Conservation (phyloP, 2,888 invertebrate genomes). For the Ptychoptera albimana region DNA sequence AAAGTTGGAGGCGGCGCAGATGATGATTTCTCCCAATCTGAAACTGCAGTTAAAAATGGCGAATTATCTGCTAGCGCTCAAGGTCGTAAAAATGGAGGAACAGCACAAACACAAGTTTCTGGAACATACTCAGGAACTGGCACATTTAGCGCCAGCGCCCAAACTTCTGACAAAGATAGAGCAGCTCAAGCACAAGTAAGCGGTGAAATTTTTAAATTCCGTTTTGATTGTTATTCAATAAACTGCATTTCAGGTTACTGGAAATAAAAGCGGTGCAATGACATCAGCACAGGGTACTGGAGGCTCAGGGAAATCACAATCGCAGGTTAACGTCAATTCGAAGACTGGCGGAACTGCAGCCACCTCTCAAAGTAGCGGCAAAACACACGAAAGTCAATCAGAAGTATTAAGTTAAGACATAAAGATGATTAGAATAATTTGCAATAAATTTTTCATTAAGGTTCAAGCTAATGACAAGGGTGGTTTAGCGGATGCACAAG, state of each 20-base stretch:
- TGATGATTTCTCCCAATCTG: slow-evolving; percentile 58
- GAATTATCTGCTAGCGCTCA: slow-evolving; percentile 61
- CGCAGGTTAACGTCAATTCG: slow-evolving; percentile 57
- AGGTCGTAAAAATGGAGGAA: slow-evolving; percentile 57
- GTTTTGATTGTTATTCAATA: no score
- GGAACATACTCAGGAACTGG: slow-evolving; percentile 64
- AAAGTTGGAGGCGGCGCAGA: slow-evolving; percentile 26
- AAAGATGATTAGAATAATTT: neutral
- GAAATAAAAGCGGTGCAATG: slow-evolving; percentile 55
- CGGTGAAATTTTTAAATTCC: neutral
- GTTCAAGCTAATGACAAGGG: slow-evolving; percentile 70
- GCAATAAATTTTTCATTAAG: slow-evolving; percentile 37
- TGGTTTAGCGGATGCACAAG: slow-evolving; percentile 73
- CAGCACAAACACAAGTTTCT: slow-evolving; percentile 67
- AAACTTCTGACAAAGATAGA: slow-evolving; percentile 56
- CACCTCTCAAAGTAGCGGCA: slow-evolving; percentile 57
- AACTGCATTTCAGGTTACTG: slow-evolving; percentile 37
- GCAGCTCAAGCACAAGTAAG: slow-evolving; percentile 43
- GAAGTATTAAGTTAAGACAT: slow-evolving; percentile 16
- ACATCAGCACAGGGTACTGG: slow-evolving; percentile 63
- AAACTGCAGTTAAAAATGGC: slow-evolving; percentile 38
- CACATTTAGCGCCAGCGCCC: slow-evolving; percentile 68
- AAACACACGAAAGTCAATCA: slow-evolving; percentile 49
- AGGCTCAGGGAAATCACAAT: slow-evolving; percentile 57
- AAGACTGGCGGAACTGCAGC: slow-evolving; percentile 63